Conservation (phyloP, 1,140 invertebrate genomes). For the Heliconius himera region DNA sequence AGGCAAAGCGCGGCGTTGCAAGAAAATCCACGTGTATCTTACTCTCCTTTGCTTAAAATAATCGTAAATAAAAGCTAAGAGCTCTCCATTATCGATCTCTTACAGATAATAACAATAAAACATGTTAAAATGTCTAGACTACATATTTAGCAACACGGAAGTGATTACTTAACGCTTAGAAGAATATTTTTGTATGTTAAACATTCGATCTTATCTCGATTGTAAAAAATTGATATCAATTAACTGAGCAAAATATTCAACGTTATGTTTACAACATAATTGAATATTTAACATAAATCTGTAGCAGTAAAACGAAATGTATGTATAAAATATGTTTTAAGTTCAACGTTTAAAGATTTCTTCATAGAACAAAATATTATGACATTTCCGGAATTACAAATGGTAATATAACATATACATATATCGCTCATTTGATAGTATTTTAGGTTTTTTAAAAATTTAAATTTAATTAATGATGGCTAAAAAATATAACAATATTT, state of each 20-base stretch:
- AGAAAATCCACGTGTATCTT: too few relatives aligned
- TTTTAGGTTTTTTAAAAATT: too few relatives aligned
- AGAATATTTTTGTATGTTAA: neutral
- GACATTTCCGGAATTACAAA: neutral
- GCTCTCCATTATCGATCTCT: neutral
- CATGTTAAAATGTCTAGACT: constrained; percentile 2
- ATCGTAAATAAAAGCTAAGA: neutral
- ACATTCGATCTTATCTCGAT: neutral
- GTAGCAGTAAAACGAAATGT: neutral
- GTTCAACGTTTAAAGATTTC: neutral
- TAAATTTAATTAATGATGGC: too few relatives aligned
- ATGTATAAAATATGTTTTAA: neutral
- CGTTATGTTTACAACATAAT: neutral
- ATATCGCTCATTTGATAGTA: neutral
- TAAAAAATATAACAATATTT: too few relatives aligned
- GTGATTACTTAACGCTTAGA: constrained; percentile 6
- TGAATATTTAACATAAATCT: neutral
- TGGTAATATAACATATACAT: neutral
- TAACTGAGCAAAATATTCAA: neutral
- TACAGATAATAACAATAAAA: constrained; percentile 3
- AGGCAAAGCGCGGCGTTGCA: too few relatives aligned
- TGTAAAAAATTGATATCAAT: neutral
- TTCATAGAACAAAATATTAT: neutral
- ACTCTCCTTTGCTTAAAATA: too few relatives aligned
- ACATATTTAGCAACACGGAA: constrained; percentile 11